These are phyloP conservation scores for Archivesica marissinica DNA, from an alignment of 1,140 invertebrate genomes.

Conservation along the genomic window DNA sequence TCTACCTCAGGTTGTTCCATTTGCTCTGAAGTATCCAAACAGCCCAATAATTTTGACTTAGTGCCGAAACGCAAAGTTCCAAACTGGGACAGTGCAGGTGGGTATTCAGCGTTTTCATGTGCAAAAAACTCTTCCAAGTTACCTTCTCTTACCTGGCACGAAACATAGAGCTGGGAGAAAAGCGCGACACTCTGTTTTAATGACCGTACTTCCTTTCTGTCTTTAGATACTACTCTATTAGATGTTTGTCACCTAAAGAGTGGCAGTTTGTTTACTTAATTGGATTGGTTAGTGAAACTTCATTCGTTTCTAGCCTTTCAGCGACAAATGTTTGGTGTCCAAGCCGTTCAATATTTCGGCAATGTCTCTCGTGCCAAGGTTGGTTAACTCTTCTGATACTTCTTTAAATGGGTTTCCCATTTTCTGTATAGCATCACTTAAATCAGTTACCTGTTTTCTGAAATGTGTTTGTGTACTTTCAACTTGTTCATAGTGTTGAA, in stretches of 20 bases:
- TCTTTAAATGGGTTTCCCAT: slow-evolving; percentile 15
- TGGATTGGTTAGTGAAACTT: not conserved
- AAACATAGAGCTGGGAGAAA: slow-evolving; percentile 48
- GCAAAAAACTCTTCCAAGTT: slow-evolving; percentile 38
- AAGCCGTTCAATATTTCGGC: not conserved
- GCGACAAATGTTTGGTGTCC: not conserved
- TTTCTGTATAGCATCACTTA: not conserved
- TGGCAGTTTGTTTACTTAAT: not conserved
- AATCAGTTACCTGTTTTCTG: not conserved
- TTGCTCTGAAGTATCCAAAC: not conserved
- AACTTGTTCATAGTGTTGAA: not conserved
- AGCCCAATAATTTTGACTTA: not conserved
- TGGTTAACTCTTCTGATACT: not conserved
- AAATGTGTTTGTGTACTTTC: not conserved
- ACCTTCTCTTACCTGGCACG: slow-evolving; percentile 28
- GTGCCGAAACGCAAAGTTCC: not conserved
- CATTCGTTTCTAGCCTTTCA: not conserved
- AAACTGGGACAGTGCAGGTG: slow-evolving; percentile 4
- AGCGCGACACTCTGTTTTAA: slow-evolving; percentile 35
- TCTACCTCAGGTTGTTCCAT: not conserved
- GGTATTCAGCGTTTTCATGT: slow-evolving; percentile 28
- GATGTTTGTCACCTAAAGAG: not conserved
- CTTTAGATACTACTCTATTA: not conserved
- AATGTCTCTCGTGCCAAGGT: not conserved
- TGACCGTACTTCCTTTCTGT: slow-evolving; percentile 10